Percentiles rank a stretch among this genome's conserved stretches.
Conservation (phyloP, 2,888 invertebrate genomes). For the Drosophila barbarae region DNA sequence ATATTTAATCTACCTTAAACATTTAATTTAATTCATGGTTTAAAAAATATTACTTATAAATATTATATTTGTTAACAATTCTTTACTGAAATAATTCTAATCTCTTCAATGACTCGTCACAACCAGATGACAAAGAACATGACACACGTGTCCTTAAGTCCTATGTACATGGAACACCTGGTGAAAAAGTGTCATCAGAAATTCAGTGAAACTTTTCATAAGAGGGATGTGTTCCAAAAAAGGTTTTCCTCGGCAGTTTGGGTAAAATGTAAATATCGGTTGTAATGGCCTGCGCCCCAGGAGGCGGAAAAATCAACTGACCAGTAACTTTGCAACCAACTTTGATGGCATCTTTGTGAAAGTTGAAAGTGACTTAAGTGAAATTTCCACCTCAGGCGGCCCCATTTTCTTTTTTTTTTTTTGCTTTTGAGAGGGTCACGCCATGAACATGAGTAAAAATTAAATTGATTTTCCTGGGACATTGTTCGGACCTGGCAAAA, state of each 20-base stretch:
- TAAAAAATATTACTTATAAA: too few species aligned
- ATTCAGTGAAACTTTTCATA: slow-evolving; percentile 32
- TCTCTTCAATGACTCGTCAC: too few species aligned
- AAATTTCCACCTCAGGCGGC: slow-evolving; percentile 57
- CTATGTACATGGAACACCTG: slow-evolving; percentile 19
- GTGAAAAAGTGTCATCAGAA: slow-evolving; percentile 20
- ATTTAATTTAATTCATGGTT: not conserved
- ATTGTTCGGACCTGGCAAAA: slow-evolving; percentile 50
- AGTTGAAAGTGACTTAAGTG: slow-evolving; percentile 72
- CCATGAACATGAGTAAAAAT: slow-evolving; percentile 64
- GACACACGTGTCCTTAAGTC: slow-evolving; percentile 13
- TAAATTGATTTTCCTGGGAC: slow-evolving; percentile 69
- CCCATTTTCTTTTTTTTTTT: slow-evolving; percentile 11
- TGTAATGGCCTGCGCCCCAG: slow-evolving; percentile 58
- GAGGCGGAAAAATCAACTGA: slow-evolving; percentile 46
- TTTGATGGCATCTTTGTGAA: slow-evolving; percentile 57
- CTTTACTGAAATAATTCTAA: not conserved
- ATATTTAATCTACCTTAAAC: not conserved
- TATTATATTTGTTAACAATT: not conserved
- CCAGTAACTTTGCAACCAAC: slow-evolving; percentile 49
- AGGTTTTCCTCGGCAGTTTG: slow-evolving; percentile 18
- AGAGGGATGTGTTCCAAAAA: slow-evolving; percentile 19
- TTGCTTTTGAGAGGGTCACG: slow-evolving; percentile 32
- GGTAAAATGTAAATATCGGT: slow-evolving; percentile 66
- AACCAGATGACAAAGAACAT: not conserved